Conservation (phyloP, 2,888 invertebrate genomes). For the Zygothrica quintamaculata region DNA sequence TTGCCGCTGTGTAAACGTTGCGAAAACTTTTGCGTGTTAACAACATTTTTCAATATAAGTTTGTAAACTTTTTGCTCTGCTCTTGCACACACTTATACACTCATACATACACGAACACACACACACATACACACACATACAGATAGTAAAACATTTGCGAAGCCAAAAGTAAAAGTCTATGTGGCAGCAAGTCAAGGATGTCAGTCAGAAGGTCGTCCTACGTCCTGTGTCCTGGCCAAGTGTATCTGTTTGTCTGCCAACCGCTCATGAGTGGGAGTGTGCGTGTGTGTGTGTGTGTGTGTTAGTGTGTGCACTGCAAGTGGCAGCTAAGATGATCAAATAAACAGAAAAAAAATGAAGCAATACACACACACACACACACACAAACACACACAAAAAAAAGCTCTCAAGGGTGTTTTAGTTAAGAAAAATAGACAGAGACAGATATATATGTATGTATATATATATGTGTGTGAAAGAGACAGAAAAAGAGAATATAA, state of each 20-base stretch:
- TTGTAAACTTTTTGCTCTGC: constrained; percentile 71
- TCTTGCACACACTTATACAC: constrained; percentile 31
- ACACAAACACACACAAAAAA: constrained; percentile 9
- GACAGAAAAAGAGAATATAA: constrained; percentile 45
- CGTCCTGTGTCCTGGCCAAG: constrained; percentile 46
- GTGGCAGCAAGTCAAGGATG: constrained; percentile 76
- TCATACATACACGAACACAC: constrained; percentile 29
- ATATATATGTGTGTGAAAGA: neutral
- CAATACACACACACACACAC: neutral
- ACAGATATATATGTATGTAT: constrained; percentile 6
- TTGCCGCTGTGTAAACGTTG: constrained; percentile 71
- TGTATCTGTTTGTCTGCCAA: constrained; percentile 52
- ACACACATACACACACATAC: constrained; percentile 16
- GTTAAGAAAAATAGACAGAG: constrained; percentile 69
- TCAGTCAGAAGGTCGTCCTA: constrained; percentile 67
- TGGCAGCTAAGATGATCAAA: constrained; percentile 80
- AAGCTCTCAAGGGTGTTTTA: constrained; percentile 76
- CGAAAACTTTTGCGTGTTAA: constrained; percentile 78
- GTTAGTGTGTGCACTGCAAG: constrained; percentile 59
- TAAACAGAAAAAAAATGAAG: constrained; percentile 48
- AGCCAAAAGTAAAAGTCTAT: constrained; percentile 80
- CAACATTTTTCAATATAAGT: constrained; percentile 80
- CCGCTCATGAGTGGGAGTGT: constrained; percentile 7
- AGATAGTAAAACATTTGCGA: constrained; percentile 45
- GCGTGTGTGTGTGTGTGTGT: constrained; percentile 10